These are phyloP conservation scores for Hydropsyche tenuis DNA, from an alignment of 1,140 invertebrate genomes.

Conservation along the genomic window DNA sequence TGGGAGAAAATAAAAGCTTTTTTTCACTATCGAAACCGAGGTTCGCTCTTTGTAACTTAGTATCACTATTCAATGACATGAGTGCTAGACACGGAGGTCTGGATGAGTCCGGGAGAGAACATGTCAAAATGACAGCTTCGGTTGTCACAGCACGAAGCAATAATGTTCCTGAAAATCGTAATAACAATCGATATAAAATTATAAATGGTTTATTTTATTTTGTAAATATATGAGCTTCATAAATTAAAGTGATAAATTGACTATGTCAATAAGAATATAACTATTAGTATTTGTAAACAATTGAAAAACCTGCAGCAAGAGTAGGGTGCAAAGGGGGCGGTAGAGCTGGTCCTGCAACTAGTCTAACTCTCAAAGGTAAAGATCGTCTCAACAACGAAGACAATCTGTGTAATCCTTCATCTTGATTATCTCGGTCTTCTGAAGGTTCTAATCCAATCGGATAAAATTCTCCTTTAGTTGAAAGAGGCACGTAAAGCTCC, in stretches of 20 bases:
- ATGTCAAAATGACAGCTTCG: conserved; percentile 62
- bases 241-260: no score
- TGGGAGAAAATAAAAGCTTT: conserved; percentile 66
- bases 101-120: conserved; percentile 58
- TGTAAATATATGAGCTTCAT: no score
- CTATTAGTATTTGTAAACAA: no score
- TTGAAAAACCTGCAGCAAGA: conserved; percentile 40
- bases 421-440: conserved; percentile 46
- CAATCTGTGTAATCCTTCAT: conserved; percentile 54
- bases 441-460: conserved; percentile 59
- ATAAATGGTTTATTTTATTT: no score
- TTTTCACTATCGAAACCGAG: conserved; percentile 67
- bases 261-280: no score
- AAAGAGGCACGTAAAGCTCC: conserved; percentile 67
- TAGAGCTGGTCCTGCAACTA: conserved; percentile 64
- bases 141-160: conserved; percentile 59
- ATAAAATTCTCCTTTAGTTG: conserved; percentile 67
- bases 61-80: conserved; percentile 61
- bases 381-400: conserved; percentile 53
- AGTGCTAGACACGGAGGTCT: conserved; percentile 57
- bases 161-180: conserved; percentile 59
- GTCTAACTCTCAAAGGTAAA: conserved; percentile 62
- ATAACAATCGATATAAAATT: no score
- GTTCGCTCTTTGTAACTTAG: conserved; percentile 62
- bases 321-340: conserved; percentile 49